Conservation (phyloP, 1,140 invertebrate species). For the Proctacanthus coquilletti region DNA sequence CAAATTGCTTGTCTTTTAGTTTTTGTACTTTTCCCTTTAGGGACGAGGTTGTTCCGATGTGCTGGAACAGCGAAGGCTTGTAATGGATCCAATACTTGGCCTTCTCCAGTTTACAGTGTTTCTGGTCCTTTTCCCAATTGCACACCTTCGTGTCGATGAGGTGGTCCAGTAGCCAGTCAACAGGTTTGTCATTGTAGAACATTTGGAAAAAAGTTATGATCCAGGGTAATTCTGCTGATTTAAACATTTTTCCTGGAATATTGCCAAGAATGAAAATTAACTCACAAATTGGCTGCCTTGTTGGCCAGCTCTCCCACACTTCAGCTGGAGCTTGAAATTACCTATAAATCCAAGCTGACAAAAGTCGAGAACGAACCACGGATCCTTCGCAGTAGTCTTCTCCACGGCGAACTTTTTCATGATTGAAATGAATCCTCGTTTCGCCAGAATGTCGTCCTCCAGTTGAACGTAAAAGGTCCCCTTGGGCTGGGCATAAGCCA, state of each 20-base stretch:
- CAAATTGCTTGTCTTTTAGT: constrained; percentile 89
- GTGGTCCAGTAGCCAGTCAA: constrained; percentile 90
- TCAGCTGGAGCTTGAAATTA: no score
- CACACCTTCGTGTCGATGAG: constrained; percentile 84
- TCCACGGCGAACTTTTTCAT: constrained; percentile 83
- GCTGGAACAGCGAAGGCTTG: constrained; percentile 89
- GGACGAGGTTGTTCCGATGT: constrained; percentile 90
- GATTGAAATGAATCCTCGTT: constrained; percentile 62
- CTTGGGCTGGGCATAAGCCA: constrained; percentile 81
- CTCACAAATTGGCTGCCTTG: not conserved
- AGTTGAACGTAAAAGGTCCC: constrained; percentile 74
- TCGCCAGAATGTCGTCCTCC: constrained; percentile 90
- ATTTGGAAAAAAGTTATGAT: constrained; percentile 84
- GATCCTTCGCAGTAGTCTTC: constrained; percentile 52
- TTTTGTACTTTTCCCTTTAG: constrained; percentile 94
- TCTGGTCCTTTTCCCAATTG: constrained; percentile 73
- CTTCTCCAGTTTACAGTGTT: constrained; percentile 72
- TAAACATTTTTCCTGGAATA: constrained; percentile 75
- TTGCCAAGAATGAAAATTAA: not conserved
- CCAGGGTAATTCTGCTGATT: constrained; percentile 72
- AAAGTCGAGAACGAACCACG: constrained; percentile 89
- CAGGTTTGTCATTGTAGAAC: constrained; percentile 91
- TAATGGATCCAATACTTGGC: constrained; percentile 71
- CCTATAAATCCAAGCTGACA: constrained; percentile 87
- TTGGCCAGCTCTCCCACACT: not conserved